Base-by-base conservation (phyloP, 2,888 invertebrate genomes). In the Diarsia rubi region DNA sequence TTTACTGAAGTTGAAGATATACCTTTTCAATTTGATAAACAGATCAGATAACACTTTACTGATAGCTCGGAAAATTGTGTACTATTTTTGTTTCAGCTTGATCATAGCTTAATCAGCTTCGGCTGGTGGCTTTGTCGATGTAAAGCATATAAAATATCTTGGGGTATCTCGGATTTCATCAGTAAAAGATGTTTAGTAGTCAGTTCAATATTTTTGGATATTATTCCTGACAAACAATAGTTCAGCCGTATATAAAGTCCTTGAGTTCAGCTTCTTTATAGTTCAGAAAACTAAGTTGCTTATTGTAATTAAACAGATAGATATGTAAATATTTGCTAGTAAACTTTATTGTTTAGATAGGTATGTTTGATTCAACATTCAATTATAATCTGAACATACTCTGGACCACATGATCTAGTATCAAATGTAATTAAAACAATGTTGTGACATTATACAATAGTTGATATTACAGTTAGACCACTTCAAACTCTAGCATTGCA, bases 401-500 rank as follows among this genome's bases (percentile, higher is more conserved):
- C 2, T 37, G 37, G 12, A n/a, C 1, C 3, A 27, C 57, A 27
- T 3, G 8, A 27, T 6, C 54, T 57, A 27, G 2, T 27, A 27
- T 27, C 2, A 6, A 54, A 54, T 24, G 14, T 54, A 12, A 54
- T 54, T 24, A 5, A 14, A 12, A 14, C 14, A n/a, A 52, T 52
- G n/a, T 54, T 52, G n/a, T 52, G 52, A 52, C 4, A n/a, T 27
- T 44, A 21, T 52, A 5, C 14, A 42, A 42, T 45, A 31, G 31
- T 68, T 60, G 19, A 75, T 60, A 47, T 70, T 70, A 69, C 60
- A 60, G 45, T 62, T 21, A 54, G n/a, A 78, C 27, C 45, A 54
- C 12, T 54, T 76, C 42, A 19, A 24, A 3, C 24, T 47, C 47
- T n/a, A 27, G 19, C 4, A 59, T n/a, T 78, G 19, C 2, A 59